Base-by-base conservation (phyloP, 2,888 invertebrate genomes). In the Isoperla grammatica region DNA sequence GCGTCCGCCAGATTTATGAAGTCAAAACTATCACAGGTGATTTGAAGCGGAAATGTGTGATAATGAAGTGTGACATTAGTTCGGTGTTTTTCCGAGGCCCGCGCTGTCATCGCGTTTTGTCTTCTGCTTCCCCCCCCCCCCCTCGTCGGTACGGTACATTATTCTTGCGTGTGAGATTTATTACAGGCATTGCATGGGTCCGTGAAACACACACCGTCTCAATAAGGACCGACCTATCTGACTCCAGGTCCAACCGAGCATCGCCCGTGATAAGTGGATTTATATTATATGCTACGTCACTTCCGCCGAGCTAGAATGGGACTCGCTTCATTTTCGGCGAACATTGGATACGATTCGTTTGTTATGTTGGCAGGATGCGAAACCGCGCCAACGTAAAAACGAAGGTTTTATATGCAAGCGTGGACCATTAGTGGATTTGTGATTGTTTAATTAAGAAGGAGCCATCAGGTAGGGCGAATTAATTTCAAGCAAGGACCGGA, bases 131-230 rank as follows among this genome's bases (percentile, higher is more conserved):
- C n/a, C n/a, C n/a, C n/a, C n/a, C n/a, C n/a, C n/a, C 45, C 5
- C 45, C 20, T 6, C 29, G 29, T 3, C 46, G 13, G 2, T 17
- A 8, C 43, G 2, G n/a, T 15, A 29, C 50, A 19, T 50, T 50
- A 19, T 48, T 22, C 48, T 48, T 19, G 22, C 48, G 23, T 23
- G 15, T 13, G 37, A 20, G 39, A 53, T 53, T 37, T 53, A 53
- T 53, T 53, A 35, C 17, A 37, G 53, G 37, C 53, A 50, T 37
- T 53, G 53, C 53, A 53, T 17, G 53, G 53, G 23, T 17, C 22
- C 46, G 46, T 46, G 20, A 46, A 46, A 22, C 29, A 6, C 29
- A 29, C 29, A 29, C 29, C 29, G 29, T 29, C 29, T 29, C 29
- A 29, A 4, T 6, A 8, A 29, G 29, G 29, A n/a, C 29, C 29